Percentiles rank a stretch among this genome's conserved stretches.
Evolutionary conservation across 2,888 invertebrate genomes (phyloP).

Genomic region (Noctua comes): DNA sequence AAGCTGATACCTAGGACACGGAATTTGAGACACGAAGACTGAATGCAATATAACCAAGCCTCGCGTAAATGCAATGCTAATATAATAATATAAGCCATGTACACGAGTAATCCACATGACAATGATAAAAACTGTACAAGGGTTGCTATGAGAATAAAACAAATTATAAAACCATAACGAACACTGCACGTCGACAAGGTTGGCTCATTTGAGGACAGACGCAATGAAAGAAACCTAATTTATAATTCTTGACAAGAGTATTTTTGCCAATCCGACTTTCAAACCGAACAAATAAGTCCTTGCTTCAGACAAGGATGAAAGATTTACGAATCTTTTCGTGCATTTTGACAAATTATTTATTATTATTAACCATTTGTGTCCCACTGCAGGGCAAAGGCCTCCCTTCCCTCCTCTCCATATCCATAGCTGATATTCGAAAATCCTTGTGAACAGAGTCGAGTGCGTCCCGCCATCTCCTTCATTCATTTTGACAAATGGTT

Average conservation of each 20-base stretch:
- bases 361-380: neutral
- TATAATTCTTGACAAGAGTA: conserved; percentile 13
- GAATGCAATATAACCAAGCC: conserved; percentile 24
- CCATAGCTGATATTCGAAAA: too few species aligned
- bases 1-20: conserved; percentile 30
- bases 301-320: conserved; percentile 28
- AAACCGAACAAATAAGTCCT: conserved; percentile 23
- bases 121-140: conserved; percentile 18
- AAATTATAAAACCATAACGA: conserved; percentile 1
- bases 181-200: neutral
- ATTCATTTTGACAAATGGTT: conserved; percentile 29
- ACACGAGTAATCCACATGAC: conserved; percentile 21
- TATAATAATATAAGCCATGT: conserved; percentile 5
- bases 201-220: conserved; percentile 10
- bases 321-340: conserved; percentile 31
- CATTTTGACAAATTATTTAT: conserved; percentile 30
- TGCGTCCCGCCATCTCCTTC: neutral
- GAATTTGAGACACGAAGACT: conserved; percentile 36
- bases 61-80: conserved; percentile 29
- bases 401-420: too few species aligned
- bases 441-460: neutral
- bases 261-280: conserved; percentile 29
- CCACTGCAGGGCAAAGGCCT: neutral
- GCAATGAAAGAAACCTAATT: conserved; percentile 18
- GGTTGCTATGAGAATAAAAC: neutral